Evolutionary conservation across 1,140 invertebrate species (phyloP), one percentile per base, ranked within the genome.

Genomic region (Hypothenemus hampei): DNA sequence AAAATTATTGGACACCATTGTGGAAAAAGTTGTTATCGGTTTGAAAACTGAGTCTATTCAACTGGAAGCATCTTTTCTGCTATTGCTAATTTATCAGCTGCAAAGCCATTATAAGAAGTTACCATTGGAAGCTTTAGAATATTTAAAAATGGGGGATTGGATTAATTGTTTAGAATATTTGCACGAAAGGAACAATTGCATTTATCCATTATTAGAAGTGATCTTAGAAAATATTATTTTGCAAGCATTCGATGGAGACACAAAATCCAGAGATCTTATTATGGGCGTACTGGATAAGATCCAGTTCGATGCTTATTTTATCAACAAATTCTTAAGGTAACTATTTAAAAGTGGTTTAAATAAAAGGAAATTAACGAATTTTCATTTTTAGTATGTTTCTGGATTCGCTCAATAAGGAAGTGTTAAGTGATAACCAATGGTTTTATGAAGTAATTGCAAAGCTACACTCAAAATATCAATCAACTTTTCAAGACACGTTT

Each of bases 81-180:
- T 86, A 8, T 67, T 81, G 4, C 72, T 80, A 55, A 70, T 86
- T 8, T 87, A 79, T 59, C 77, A 80, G 44, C 75, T 77, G 22
- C 81, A 84, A 57, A 69, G 68, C 29, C 60, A 73, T 29, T 74
- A 69, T 2, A 70, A 65, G 20, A 44, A 24, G 0, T 70, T 86
- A 37, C 72, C 80, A 1, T 65, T 74, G 36, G 73, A 69, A 40
- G 67, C 80, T 18, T 61, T 83, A 2, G 57, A 65, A 19, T 73
- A 77, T 61, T 66, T 85, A 20, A 46, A 45, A 2, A 71, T 77
- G 0, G 73, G 71, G 57, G 69, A 65, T 51, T 77, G 74, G 67
- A 68, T 77, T 44, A 69, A 73, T 20, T 72, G 72, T 47, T 57
- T 84, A 1, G 65, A 74, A 11, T 72, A 75, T 44, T 58, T 82